Evolutionary conservation across 2,113 vertebrate species (phyloP).

Genomic region (Stigmatopora nigra): DNA sequence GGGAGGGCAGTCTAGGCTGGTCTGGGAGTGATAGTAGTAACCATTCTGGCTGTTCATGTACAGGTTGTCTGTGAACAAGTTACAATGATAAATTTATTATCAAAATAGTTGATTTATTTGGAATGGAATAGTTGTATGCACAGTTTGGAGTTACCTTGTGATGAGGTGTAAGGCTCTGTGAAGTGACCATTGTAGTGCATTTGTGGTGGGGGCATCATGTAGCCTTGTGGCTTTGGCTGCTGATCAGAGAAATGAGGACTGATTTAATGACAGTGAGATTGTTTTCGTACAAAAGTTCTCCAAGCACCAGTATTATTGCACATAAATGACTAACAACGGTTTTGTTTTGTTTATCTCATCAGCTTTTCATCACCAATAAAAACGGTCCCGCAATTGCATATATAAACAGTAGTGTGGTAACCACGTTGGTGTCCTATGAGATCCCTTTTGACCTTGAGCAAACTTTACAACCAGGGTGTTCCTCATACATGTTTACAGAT

Average conservation of each 20-base stretch:
- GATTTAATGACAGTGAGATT: not conserved
- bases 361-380: too few species aligned
- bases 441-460: too few species aligned
- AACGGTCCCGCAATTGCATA: too few species aligned
- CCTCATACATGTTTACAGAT: too few species aligned
- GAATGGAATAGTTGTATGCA: too few species aligned
- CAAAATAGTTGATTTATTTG: not conserved
- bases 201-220: conserved; percentile 85
- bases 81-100: not conserved
- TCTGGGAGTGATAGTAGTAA: conserved; percentile 95
- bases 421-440: too few species aligned
- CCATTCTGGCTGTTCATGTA: conserved; percentile 92
- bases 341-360: too few species aligned
- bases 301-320: not conserved
- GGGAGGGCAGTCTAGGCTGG: conserved; percentile 85
- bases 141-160: conserved; percentile 77
- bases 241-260: conserved; percentile 36
- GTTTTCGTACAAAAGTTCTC: too few species aligned
- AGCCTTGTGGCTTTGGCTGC: conserved; percentile 87
- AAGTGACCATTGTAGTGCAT: conserved; percentile 95
- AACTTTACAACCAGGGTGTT: too few species aligned
- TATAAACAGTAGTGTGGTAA: too few species aligned
- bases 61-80: conserved; percentile 80
- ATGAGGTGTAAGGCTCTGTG: conserved; percentile 86
- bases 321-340: too few species aligned